phyloP scores from a whole-genome alignment of 2,113 vertebrate species.

The Telmatochromis sp. region DNA sequence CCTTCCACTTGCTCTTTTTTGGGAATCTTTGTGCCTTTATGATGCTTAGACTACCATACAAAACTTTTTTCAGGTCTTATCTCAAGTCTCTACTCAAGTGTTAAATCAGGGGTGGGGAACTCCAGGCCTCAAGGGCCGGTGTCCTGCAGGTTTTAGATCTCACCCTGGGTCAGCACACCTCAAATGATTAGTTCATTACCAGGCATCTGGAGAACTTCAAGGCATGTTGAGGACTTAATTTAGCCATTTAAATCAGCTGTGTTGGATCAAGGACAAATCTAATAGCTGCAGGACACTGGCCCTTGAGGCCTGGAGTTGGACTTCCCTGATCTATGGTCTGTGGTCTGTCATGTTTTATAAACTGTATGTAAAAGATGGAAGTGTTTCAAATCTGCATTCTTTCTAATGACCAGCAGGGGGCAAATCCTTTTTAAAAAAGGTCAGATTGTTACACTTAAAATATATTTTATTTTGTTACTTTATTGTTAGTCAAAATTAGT shows the following conservation, averaged over 20 bases:
- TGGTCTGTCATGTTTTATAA: not conserved
- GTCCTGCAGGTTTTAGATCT: not conserved
- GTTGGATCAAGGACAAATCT: not conserved
- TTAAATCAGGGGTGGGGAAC: not conserved
- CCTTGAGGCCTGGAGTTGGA: not conserved
- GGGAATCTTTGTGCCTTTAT: not conserved
- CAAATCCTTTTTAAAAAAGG: not conserved
- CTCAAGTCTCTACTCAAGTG: not conserved
- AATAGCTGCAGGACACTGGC: not conserved
- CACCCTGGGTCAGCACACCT: not conserved
- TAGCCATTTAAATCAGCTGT: not conserved
- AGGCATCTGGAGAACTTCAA: not conserved
- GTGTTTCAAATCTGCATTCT: not conserved
- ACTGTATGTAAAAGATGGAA: not conserved
- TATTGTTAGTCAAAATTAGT: not conserved
- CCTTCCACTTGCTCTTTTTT: not conserved
- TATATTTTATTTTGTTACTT: not conserved
- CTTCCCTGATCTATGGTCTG: not conserved
- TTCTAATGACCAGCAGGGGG: not conserved
- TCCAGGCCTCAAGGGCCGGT: not conserved
- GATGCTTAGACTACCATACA: not conserved
- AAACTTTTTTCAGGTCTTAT: not conserved
- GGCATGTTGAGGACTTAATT: not conserved
- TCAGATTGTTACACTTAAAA: not conserved
- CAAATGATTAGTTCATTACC: not conserved